These are phyloP conservation scores for Cylindroiulus punctatus DNA, from an alignment of 2,888 invertebrate species.

Conservation along the genomic window DNA sequence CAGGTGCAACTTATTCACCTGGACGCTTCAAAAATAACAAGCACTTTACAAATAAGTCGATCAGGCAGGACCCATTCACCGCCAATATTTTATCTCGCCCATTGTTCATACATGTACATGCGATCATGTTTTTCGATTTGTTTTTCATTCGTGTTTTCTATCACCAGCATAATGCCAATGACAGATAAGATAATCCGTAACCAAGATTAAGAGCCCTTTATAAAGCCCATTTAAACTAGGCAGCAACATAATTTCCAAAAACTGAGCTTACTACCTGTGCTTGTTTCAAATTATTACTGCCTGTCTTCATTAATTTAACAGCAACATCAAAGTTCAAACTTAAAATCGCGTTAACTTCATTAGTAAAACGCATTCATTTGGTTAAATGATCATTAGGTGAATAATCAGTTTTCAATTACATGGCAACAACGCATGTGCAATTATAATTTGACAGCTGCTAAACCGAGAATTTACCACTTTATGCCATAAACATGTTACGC, in stretches of 20 bases:
- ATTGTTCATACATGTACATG: neutral
- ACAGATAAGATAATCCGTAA: neutral
- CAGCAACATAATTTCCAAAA: too few species aligned
- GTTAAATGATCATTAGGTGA: neutral
- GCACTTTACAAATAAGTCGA: neutral
- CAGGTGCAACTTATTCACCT: slow-evolving; percentile 37
- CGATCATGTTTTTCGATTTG: neutral
- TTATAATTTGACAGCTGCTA: too few species aligned
- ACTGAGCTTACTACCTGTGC: too few species aligned
- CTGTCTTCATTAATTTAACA: too few species aligned
- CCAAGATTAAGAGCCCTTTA: neutral
- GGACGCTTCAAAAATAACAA: neutral
- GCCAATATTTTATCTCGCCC: neutral
- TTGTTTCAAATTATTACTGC: too few species aligned
- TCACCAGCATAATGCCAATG: slow-evolving; percentile 21
- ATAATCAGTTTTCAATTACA: neutral
- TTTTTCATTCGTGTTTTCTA: neutral
- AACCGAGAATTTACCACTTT: too few species aligned
- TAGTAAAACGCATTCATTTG: too few species aligned
- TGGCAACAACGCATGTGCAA: too few species aligned
- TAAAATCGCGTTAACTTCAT: too few species aligned
- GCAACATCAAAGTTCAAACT: too few species aligned
- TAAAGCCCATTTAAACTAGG: neutral
- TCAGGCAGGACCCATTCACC: neutral
- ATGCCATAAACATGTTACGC: too few species aligned